Percentiles rank a stretch among this genome's conserved stretches.
Evolutionary conservation across 92 coral and sea anemone genomes (phyloP).

Genomic region (Epizoanthus illoricatus): DNA sequence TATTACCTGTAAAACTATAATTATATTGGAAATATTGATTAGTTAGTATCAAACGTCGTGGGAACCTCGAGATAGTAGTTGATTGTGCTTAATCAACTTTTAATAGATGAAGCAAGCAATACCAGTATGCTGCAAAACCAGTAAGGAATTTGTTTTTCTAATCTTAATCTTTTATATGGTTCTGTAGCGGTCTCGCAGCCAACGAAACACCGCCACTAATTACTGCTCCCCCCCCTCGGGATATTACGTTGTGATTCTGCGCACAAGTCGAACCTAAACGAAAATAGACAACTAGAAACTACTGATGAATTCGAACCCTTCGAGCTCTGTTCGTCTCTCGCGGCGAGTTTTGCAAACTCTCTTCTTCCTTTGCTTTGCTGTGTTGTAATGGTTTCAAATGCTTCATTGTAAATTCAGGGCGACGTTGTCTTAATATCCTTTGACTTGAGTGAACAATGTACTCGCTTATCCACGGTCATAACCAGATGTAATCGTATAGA

Average conservation of each 20-base stretch:
- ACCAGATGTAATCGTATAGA: slow-evolving; percentile 4
- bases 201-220: no score
- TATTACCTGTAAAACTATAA: not conserved
- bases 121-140: slow-evolving; percentile 16
- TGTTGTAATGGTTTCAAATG: not conserved
- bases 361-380: no score
- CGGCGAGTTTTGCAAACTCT: no score
- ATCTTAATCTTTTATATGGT: not conserved
- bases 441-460: not conserved
- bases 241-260: no score
- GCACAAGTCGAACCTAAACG: no score
- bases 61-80: not conserved
- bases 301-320: no score
- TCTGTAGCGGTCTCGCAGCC: not conserved
- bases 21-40: slow-evolving; percentile 3
- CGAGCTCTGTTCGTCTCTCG: no score
- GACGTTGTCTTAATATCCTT: not conserved
- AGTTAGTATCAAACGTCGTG: not conserved
- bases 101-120: not conserved
- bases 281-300: no score
- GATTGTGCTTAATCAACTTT: not conserved
- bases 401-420: not conserved
- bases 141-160: not conserved
- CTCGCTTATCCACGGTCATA: slow-evolving; percentile 5
- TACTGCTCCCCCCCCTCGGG: no score